phyloP scores from a whole-genome alignment of 1,140 invertebrate species.

The Anagrus nilaparvatae region DNA sequence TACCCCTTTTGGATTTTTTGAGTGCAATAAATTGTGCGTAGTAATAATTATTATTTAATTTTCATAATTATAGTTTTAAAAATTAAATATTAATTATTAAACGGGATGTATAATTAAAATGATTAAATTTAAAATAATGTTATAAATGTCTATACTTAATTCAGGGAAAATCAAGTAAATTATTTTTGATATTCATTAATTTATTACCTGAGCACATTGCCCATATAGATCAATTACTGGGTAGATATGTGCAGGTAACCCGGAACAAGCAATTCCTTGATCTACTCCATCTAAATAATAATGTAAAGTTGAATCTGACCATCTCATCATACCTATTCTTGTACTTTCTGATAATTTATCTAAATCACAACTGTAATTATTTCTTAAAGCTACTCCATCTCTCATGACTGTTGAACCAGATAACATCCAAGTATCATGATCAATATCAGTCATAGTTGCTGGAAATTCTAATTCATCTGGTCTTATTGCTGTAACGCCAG shows the following conservation, averaged over 20 bases:
- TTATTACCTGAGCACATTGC: slow-evolving; percentile 78
- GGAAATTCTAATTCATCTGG: slow-evolving; percentile 78
- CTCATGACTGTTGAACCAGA: slow-evolving; percentile 70
- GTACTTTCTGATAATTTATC: slow-evolving; percentile 64
- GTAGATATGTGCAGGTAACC: slow-evolving; percentile 73
- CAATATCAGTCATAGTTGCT: slow-evolving; percentile 80
- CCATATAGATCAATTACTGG: slow-evolving; percentile 93
- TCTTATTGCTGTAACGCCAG: too few species aligned
- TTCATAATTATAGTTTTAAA: too few species aligned
- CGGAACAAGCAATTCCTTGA: slow-evolving; percentile 76
- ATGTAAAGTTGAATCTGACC: slow-evolving; percentile 70
- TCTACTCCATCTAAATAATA: slow-evolving; percentile 84
- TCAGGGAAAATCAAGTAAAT: too few species aligned
- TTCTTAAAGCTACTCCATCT: slow-evolving; percentile 69
- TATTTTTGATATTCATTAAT: too few species aligned
- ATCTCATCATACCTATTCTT: slow-evolving; percentile 72
- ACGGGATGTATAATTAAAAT: too few species aligned
- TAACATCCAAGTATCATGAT: slow-evolving; percentile 82
- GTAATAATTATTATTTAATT: too few species aligned
- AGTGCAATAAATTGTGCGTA: too few species aligned
- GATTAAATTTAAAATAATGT: too few species aligned
- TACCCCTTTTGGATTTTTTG: too few species aligned
- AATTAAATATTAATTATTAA: too few species aligned
- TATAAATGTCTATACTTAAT: too few species aligned
- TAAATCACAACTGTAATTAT: slow-evolving; percentile 70